A percentile compares a stretch with the other conserved stretches of the same genome.
Evolutionary conservation across 1,140 invertebrate species (phyloP).

Genomic region (Halesus radiatus): DNA sequence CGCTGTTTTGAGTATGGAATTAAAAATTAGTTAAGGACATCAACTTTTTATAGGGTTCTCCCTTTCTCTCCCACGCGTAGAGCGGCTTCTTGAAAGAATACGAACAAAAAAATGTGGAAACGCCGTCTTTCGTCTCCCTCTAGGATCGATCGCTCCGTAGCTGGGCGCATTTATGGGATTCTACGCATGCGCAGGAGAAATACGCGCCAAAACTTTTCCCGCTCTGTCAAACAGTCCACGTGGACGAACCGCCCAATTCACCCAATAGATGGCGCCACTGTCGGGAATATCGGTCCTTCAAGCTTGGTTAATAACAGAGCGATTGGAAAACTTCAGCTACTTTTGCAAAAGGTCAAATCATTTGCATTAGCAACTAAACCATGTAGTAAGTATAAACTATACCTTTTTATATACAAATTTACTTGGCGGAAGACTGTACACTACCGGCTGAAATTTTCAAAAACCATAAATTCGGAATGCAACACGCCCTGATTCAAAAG

Average conservation of each 20-base stretch:
- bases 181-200: conserved; percentile 17
- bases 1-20: not conserved
- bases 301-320: not conserved
- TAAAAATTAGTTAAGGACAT: conserved; percentile 13
- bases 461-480: too few relatives aligned
- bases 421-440: not conserved
- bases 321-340: not conserved
- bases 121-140: conserved; percentile 25
- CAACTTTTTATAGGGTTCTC: conserved; percentile 44
- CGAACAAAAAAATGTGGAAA: conserved; percentile 28
- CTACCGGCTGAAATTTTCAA: too few relatives aligned
- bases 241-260: not conserved
- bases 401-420: not conserved
- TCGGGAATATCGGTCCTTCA: not conserved
- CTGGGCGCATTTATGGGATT: not conserved
- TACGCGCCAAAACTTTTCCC: conserved; percentile 39
- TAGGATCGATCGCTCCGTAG: conserved; percentile 31
- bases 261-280: conserved; percentile 24
- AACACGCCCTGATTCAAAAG: too few relatives aligned
- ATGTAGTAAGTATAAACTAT: not conserved
- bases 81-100: conserved; percentile 32
- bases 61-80: conserved; percentile 33
- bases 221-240: conserved; percentile 33
- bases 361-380: not conserved
- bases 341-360: not conserved